phyloP scores from a whole-genome alignment of 2,888 invertebrate genomes.

The Caenorhabditis sp. region DNA sequence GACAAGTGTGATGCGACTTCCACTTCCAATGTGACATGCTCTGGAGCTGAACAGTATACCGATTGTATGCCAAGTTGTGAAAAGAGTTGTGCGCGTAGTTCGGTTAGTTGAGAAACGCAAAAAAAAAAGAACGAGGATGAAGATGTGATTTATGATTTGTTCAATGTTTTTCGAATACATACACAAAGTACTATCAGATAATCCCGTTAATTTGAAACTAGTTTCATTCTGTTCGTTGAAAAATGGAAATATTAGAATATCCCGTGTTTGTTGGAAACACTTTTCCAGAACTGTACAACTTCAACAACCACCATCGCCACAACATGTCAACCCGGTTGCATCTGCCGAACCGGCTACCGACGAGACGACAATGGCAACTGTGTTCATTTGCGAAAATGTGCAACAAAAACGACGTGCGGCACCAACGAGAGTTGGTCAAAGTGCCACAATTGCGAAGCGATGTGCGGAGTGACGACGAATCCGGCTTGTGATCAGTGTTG shows the following conservation, averaged over 20 bases:
- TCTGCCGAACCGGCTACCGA: conserved; percentile 13
- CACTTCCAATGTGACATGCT: conserved; percentile 16
- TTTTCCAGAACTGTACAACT: conserved; percentile 8
- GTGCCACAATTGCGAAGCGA: conserved; percentile 26
- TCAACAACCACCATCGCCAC: conserved; percentile 3
- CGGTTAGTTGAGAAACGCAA: neutral
- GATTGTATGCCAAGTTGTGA: conserved; percentile 21
- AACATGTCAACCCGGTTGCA: conserved; percentile 18
- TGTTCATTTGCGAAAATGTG: conserved; percentile 22
- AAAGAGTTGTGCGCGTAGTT: conserved; percentile 10
- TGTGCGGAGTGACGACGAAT: conserved; percentile 18
- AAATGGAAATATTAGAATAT: too few species aligned
- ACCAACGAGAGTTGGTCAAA: conserved; percentile 22
- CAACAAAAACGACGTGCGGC: conserved; percentile 10
- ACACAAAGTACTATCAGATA: too few species aligned
- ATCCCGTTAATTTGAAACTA: too few species aligned
- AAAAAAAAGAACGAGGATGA: too few species aligned
- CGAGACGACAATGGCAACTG: conserved; percentile 17
- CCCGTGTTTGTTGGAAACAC: too few species aligned
- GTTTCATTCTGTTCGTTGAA: too few species aligned
- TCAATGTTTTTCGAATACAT: too few species aligned
- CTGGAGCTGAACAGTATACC: conserved; percentile 16
- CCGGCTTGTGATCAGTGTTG: conserved; percentile 22
- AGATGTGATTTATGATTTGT: too few species aligned
- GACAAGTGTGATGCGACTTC: conserved; percentile 5